Base-by-base conservation (phyloP, 2,113 vertebrate species). In the Eclectus roratus region DNA sequence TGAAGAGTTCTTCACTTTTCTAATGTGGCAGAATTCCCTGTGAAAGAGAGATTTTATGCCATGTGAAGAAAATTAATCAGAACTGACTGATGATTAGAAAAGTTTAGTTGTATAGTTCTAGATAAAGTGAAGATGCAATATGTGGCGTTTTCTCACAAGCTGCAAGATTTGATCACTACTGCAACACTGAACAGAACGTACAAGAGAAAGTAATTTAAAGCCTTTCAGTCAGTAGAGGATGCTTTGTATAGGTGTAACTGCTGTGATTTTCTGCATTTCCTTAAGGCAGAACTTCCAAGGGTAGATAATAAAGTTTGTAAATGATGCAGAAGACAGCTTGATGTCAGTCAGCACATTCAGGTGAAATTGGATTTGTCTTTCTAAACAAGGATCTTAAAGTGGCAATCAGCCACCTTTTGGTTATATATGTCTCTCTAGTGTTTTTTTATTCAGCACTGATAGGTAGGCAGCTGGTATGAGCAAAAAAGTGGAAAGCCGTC, bases 221-320 rank as follows among this genome's bases (percentile, higher is more conserved):
- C 13, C 28, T 82, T 78, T 71, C 16, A 49, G 77, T 66, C 53
- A 55, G 13, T 24, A 60, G 60, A 66, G 24, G 29, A 21, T 46
- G 55, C 13, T 47, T 46, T 56, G 39, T 60, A 52, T 71, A 8
- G 25, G 6, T 66, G 27, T 41, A 56, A 88, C 53, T 56, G 37
- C 61, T 80, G 55, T 46, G 21, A 47, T 88, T 60, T 81, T 69
- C 55, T 88, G 20, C 49, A 12, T 83, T 79, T 91, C 52, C 28
- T 83, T 46, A 41, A 37, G 53, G 68, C 53, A 81, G 35, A 29
- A 77, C 70, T 91, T 93, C 61, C 77, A 35, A 58, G 47, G 65
- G 4, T n/a, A 71, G 25, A 44, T 85, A 89, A 84, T 97, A 86
- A 87, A 88, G 52, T 85, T 63, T 81, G 11, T n/a, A 93, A 93